These are phyloP conservation scores for Aegithalos caudatus DNA, from an alignment of 2,113 vertebrate genomes.

Conservation along the genomic window DNA sequence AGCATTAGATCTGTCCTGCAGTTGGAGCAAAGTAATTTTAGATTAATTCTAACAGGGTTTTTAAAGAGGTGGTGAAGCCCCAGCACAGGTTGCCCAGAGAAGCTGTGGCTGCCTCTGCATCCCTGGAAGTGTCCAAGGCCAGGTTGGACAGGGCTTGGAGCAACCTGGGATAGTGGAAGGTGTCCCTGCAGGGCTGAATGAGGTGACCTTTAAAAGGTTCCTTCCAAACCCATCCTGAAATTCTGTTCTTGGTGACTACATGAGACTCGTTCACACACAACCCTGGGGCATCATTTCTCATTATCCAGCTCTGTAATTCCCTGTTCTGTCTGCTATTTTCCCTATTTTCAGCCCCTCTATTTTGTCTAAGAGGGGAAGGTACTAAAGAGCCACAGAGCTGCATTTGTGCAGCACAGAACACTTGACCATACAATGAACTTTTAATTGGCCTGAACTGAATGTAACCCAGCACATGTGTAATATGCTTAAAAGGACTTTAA, in stretches of 20 bases:
- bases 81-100: neutral
- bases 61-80: neutral
- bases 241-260: rapidly evolving
- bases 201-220: neutral
- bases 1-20: neutral
- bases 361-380: neutral
- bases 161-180: neutral
- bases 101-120: neutral
- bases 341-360: neutral
- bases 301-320: neutral
- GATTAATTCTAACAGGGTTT: too few species aligned
- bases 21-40: neutral
- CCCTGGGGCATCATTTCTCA: neutral
- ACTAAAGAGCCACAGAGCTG: neutral
- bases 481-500: neutral
- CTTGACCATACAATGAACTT: neutral
- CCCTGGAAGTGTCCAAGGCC: neutral
- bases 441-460: neutral
- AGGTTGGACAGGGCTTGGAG: rapidly evolving
- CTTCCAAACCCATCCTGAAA: neutral
- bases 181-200: neutral
- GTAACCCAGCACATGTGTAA: neutral
- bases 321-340: neutral
- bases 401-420: neutral
- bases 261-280: rapidly evolving